A percentile compares a stretch with the other conserved stretches of the same genome.
Conservation (phyloP, 2,797 vertebrate genomes). For the Cygnus olor region DNA sequence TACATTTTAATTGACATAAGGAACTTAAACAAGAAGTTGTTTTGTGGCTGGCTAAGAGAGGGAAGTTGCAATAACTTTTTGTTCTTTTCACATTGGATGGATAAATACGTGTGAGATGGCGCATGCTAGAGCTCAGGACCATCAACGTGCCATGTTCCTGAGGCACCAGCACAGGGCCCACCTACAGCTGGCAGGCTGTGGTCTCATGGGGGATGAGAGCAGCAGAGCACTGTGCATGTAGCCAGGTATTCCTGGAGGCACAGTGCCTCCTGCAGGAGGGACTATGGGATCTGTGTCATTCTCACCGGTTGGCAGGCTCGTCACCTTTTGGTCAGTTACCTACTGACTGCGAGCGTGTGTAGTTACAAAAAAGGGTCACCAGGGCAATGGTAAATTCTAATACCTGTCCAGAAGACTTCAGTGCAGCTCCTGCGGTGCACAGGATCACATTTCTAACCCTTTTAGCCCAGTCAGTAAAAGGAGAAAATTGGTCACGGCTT, state of each 20-base stretch:
- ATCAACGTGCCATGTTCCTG: neutral
- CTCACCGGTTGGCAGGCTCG: neutral
- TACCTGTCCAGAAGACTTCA: neutral
- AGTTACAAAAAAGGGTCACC: neutral
- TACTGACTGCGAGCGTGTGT: accelerated
- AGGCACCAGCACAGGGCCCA: neutral
- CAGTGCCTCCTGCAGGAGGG: neutral
- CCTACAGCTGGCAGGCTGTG: no score
- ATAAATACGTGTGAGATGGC: neutral
- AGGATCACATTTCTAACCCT: neutral
- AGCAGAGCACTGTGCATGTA: neutral
- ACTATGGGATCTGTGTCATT: neutral
- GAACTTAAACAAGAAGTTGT: conserved; percentile 6
- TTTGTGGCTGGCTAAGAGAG: conserved; percentile 2
- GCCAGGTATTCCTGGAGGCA: neutral
- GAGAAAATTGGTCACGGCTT: neutral
- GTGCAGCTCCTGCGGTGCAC: neutral
- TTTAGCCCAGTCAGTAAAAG: neutral
- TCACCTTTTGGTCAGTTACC: neutral
- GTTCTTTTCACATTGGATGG: neutral
- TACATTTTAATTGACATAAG: conserved; percentile 26
- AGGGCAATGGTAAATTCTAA: neutral
- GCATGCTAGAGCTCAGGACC: neutral
- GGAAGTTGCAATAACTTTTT: neutral
- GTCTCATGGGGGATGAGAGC: neutral